These are phyloP conservation scores for Leucosticte australis DNA, from an alignment of 2,113 vertebrate genomes.

Conservation along the genomic window DNA sequence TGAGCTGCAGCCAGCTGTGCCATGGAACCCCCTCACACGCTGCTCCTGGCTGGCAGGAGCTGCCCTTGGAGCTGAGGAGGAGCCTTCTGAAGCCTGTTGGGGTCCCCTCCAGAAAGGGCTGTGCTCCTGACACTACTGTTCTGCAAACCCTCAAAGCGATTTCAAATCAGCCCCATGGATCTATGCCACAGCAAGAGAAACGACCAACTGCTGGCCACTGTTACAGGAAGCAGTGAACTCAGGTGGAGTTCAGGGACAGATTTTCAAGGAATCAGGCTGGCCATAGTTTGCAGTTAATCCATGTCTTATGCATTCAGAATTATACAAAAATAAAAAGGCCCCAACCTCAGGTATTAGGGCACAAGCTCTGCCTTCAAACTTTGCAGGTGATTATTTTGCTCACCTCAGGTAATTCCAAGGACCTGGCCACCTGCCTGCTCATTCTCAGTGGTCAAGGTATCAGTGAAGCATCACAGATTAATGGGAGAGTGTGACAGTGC, in stretches of 20 bases:
- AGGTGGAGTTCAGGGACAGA: neutral
- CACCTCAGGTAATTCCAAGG: neutral
- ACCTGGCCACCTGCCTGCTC: neutral
- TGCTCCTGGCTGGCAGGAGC: neutral
- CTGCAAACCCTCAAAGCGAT: neutral
- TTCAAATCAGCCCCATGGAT: neutral
- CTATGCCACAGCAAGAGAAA: neutral
- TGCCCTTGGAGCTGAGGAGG: fast-evolving
- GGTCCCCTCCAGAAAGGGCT: neutral
- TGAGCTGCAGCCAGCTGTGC: neutral
- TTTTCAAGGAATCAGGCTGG: neutral
- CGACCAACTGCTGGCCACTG: neutral
- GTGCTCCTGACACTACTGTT: neutral
- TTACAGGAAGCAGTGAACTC: neutral
- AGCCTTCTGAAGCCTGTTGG: neutral
- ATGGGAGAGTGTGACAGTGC: neutral
- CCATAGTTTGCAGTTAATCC: neutral
- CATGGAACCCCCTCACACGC: fast-evolving
- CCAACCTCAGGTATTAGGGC: neutral
- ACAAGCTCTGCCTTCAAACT: neutral
- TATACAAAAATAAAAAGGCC: neutral
- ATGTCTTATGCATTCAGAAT: neutral
- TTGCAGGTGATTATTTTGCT: neutral
- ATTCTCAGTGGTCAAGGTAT: neutral
- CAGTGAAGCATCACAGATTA: neutral